Conservation (phyloP, 2,113 vertebrate genomes). For the Diphyllodes magnificus region DNA sequence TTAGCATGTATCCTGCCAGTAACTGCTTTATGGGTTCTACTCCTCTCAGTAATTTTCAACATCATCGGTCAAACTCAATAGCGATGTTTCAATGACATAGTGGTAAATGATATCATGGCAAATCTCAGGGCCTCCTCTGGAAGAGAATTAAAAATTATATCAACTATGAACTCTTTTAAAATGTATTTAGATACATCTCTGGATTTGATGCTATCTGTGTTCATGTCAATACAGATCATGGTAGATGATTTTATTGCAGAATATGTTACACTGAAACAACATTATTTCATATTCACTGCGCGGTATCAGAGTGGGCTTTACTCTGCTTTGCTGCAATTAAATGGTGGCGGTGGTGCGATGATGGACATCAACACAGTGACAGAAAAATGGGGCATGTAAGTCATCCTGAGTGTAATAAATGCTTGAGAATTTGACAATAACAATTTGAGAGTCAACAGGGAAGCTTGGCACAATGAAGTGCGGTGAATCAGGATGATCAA, state of each 20-base stretch:
- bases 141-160: neutral
- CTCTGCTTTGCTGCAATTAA: neutral
- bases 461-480: constrained; percentile 66
- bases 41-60: constrained; percentile 9
- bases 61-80: neutral
- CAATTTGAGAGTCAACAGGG: constrained; percentile 79
- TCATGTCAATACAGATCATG: neutral
- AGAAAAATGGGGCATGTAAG: neutral
- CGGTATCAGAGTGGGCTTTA: neutral
- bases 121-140: neutral
- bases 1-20: neutral
- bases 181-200: neutral
- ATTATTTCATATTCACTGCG: neutral
- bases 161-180: neutral
- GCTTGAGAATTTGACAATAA: constrained; percentile 66
- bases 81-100: neutral
- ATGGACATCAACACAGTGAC: constrained; percentile 39
- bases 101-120: neutral
- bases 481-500: constrained; percentile 81
- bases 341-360: neutral
- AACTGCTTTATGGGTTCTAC: neutral
- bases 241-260: neutral
- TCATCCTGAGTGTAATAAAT: constrained; percentile 64
- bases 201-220: neutral
- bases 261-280: neutral